Conservation (phyloP, 2,888 invertebrate genomes). For the Apantesis nais region DNA sequence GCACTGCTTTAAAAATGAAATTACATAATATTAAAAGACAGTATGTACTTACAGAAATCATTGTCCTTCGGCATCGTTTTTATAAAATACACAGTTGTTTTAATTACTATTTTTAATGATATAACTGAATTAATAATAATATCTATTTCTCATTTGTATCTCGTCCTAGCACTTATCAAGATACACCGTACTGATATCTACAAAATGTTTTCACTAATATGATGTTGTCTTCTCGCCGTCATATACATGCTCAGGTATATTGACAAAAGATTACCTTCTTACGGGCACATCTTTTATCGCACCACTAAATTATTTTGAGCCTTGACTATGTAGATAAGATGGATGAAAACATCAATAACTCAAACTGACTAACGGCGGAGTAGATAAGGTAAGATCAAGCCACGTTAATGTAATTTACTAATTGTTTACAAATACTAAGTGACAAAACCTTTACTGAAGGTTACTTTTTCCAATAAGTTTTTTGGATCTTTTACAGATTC, state of each 20-base stretch:
- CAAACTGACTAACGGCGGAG: slow-evolving; percentile 3
- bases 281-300: slow-evolving; percentile 67
- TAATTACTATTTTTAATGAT: slow-evolving; percentile 41
- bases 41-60: slow-evolving; percentile 75
- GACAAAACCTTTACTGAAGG: neutral
- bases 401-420: neutral
- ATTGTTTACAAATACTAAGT: neutral
- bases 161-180: slow-evolving; percentile 40
- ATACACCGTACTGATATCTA: slow-evolving; percentile 43
- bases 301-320: slow-evolving; percentile 57
- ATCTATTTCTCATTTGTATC: slow-evolving; percentile 32
- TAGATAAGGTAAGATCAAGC: neutral
- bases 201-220: slow-evolving; percentile 61
- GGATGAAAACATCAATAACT: slow-evolving; percentile 16
- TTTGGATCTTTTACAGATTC: neutral
- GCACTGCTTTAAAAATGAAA: neutral
- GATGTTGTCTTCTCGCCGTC: slow-evolving; percentile 56
- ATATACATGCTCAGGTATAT: slow-evolving; percentile 67
- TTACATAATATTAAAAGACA: neutral
- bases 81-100: slow-evolving; percentile 25
- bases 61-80: slow-evolving; percentile 60
- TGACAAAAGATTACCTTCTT: slow-evolving; percentile 76
- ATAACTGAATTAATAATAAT: slow-evolving; percentile 16
- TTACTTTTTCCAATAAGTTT: neutral
- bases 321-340: slow-evolving; percentile 44